Percentiles rank a stretch among this genome's conserved stretches.
phyloP scores from a whole-genome alignment of 2,888 invertebrate genomes.

The Acanthoscelides obtectus region DNA sequence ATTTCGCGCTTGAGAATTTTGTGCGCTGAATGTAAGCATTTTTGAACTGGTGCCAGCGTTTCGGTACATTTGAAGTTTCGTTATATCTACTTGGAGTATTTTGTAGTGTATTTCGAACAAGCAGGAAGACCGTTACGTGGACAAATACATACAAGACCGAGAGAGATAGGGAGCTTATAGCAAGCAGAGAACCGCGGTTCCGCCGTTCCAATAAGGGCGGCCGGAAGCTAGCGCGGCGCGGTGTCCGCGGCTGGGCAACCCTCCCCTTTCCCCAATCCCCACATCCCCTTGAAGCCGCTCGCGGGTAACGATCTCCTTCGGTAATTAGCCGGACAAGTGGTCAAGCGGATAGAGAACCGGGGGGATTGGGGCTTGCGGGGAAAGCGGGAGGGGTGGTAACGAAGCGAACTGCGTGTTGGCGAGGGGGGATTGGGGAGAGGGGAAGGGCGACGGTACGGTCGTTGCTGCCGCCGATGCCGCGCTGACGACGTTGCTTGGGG shows the following conservation, averaged over 20 bases:
- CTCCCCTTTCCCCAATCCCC: not conserved
- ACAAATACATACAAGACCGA: not conserved
- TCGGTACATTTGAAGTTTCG: too few species aligned
- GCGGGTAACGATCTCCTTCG: conserved; percentile 19
- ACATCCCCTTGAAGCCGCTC: not conserved
- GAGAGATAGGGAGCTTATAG: not conserved
- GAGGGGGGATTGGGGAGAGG: not conserved
- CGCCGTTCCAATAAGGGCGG: not conserved
- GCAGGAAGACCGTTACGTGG: not conserved
- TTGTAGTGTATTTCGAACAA: not conserved
- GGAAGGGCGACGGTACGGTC: conserved; percentile 9
- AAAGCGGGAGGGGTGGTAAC: not conserved
- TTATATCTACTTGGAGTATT: too few species aligned
- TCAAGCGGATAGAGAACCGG: conserved; percentile 3
- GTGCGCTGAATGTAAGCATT: too few species aligned
- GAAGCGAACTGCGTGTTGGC: not conserved
- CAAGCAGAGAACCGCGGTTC: not conserved
- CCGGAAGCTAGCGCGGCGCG: not conserved
- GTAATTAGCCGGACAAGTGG: conserved; percentile 16
- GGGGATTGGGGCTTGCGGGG: not conserved
- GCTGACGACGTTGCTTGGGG: conserved; percentile 12
- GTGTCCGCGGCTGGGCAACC: not conserved
- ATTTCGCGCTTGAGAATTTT: too few species aligned
- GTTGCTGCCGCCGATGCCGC: conserved; percentile 15
- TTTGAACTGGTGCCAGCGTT: too few species aligned